Conservation (phyloP, 2,113 vertebrate species). For the Ptyas mucosa region DNA sequence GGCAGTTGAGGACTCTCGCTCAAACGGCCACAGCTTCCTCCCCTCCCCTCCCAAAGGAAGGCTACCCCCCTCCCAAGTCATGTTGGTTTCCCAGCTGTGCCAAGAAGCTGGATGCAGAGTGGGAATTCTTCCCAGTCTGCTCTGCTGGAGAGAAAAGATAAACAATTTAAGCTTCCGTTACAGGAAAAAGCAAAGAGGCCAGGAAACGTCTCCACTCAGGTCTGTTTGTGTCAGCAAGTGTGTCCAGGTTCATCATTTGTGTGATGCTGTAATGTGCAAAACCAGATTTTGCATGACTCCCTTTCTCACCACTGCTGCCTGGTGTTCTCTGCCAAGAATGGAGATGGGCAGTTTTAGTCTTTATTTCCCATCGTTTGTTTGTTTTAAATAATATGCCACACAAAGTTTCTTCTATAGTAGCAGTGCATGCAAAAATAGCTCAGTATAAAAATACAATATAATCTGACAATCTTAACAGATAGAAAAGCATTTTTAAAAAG, state of each 20-base stretch:
- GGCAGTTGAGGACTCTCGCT: not conserved
- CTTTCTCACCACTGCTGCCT: not conserved
- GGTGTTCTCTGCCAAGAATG: not conserved
- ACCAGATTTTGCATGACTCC: not conserved
- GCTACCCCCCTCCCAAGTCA: not conserved
- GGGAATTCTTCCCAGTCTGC: not conserved
- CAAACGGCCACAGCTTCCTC: not conserved
- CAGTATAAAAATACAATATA: not conserved
- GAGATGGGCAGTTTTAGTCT: not conserved
- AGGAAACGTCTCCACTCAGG: not conserved
- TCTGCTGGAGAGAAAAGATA: not conserved
- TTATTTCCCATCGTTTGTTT: not conserved
- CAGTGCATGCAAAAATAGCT: not conserved
- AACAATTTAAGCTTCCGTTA: not conserved
- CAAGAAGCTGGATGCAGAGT: not conserved
- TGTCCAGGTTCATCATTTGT: not conserved
- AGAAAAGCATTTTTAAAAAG: not conserved
- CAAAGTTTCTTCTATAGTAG: not conserved
- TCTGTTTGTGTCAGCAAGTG: not conserved
- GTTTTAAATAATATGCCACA: not conserved
- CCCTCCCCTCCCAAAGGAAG: not conserved
- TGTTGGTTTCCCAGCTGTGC: not conserved
- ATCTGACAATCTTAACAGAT: not conserved
- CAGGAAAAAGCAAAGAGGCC: not conserved
- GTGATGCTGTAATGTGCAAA: not conserved